Evolutionary conservation across 2,888 invertebrate genomes (phyloP).

Genomic region (Leuctra nigra): DNA sequence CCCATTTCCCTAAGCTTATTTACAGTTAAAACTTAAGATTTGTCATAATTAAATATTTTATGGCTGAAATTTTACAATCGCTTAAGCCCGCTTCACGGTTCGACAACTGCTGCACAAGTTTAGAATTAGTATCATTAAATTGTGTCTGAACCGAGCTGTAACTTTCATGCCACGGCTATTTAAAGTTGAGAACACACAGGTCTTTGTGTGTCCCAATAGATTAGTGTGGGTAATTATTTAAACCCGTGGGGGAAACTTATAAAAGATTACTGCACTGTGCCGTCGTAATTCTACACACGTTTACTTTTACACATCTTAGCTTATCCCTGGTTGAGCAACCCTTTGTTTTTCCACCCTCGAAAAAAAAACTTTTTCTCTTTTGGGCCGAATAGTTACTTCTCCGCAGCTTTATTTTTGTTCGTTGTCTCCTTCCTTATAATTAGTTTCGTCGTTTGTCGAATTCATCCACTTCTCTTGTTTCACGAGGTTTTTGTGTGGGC

Average conservation of each 20-base stretch:
- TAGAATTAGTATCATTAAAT: background rate
- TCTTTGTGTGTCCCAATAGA: slow-evolving; percentile 2
- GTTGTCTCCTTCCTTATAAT: slow-evolving; percentile 4
- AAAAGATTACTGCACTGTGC: no score
- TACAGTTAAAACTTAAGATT: no score
- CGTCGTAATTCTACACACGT: no score
- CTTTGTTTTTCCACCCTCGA: background rate
- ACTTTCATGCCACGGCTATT: background rate
- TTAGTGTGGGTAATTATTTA: background rate
- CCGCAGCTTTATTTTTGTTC: background rate
- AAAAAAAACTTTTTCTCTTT: background rate
- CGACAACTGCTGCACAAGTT: no score
- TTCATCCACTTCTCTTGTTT: slow-evolving; percentile 1
- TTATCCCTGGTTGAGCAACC: no score
- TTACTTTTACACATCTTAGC: no score
- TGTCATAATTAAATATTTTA: no score
- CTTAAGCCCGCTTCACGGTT: no score
- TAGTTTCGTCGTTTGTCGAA: slow-evolving; percentile 15
- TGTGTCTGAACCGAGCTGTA: background rate
- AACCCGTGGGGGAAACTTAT: no score
- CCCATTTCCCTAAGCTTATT: no score
- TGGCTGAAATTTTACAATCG: no score
- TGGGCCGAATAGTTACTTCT: background rate
- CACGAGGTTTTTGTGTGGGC: background rate
- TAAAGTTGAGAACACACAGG: background rate